phyloP scores from a whole-genome alignment of 2,888 invertebrate species.

The Leucophenga montana region DNA sequence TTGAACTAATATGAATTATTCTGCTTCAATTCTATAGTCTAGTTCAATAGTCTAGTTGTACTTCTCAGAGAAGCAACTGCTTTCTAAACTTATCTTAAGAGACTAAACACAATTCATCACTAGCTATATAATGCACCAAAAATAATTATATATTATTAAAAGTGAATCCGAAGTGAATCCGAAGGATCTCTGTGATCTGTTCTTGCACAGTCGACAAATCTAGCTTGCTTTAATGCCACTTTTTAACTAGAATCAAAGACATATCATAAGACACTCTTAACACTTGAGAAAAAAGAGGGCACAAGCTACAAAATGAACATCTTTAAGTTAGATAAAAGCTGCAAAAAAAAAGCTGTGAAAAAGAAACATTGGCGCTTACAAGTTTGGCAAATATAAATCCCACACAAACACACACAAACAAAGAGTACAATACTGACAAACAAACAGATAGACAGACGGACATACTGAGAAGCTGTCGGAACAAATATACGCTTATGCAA shows the following conservation, averaged over 20 bases:
- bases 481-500: slow-evolving; percentile 1
- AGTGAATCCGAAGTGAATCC: too few species aligned
- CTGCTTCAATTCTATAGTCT: too few species aligned
- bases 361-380: slow-evolving; percentile 61
- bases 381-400: slow-evolving; percentile 62
- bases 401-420: slow-evolving; percentile 47
- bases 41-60: too few species aligned
- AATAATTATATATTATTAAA: too few species aligned
- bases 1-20: too few species aligned
- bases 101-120: too few species aligned
- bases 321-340: slow-evolving; percentile 6
- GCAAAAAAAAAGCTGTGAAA: not conserved
- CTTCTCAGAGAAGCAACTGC: too few species aligned
- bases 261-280: not conserved
- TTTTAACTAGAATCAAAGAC: not conserved
- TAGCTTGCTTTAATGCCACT: not conserved
- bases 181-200: too few species aligned
- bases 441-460: slow-evolving; percentile 40
- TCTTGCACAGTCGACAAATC: too few species aligned
- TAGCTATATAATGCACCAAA: too few species aligned
- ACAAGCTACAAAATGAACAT: not conserved
- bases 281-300: not conserved
- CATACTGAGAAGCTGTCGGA: slow-evolving; percentile 27
- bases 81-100: too few species aligned
- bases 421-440: not conserved